Evolutionary conservation across 2,888 invertebrate genomes (phyloP), one percentile per base, ranked within the genome.

Genomic region (Drosophila paranaensis): DNA sequence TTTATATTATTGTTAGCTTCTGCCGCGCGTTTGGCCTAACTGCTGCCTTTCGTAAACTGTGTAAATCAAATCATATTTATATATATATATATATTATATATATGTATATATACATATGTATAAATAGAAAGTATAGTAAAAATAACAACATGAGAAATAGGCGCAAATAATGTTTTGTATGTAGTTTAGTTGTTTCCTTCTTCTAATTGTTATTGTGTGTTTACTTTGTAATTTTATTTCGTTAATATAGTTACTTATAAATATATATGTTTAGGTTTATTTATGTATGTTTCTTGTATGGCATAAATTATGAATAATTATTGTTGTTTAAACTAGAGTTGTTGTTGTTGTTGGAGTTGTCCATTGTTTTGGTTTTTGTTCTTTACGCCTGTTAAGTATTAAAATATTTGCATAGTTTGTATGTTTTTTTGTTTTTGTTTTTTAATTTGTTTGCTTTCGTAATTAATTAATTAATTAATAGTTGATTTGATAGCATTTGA

Each of bases 381-480:
- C 71, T 70, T 74, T 65, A 65, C 74, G 79, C 64, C 87, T 83
- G 74, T 74, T 81, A 81, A 76, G 73, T 78, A 78, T 76, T 84
- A 81, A 88, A 89, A 84, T 85, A 82, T 74, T 76, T 89, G 82
- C 87, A 90, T 90, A 89, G 83, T 77, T 65, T 51, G 75, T 81
- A 39, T 39, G 39, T 54, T 39, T 40, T 54, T 33, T 33, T 4
- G 4, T 33, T 33, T 33, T 33, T 33, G 6, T 33, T 33, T 70
- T 65, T 77, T 80, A 39, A 45, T 79, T 81, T 71, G 60, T 66
- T 74, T 81, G 70, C 81, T 79, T 60, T 62, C 63, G 64, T 53
- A 53, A 53, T 37, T 76, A 78, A 77, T 84, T 76, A 78, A 77
- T 84, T 84, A 87, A 89, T 83, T 81, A 81, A 87, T 85, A 79